Evolutionary conservation across 37 sponge, comb jelly and placozoan species (phyloP), one percentile per base, ranked within the genome.

Genomic region (Halichondria panicea): DNA sequence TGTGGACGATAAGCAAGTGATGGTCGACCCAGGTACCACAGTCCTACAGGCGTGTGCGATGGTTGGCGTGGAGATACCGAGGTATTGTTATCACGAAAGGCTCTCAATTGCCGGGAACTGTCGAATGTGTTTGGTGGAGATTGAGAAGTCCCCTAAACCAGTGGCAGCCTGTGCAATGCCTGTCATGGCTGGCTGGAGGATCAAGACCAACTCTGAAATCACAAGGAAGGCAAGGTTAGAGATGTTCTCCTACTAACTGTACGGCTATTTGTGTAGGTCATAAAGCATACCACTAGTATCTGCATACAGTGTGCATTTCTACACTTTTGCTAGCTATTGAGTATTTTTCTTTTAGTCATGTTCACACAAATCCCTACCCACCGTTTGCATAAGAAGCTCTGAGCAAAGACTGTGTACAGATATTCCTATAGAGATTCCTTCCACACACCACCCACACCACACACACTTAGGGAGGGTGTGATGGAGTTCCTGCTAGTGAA

Each of bases 401-500:
- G n/a, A n/a, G n/a, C n/a, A n/a, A n/a, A n/a, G n/a, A n/a, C n/a
- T n/a, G n/a, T n/a, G n/a, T n/a, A n/a, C n/a, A n/a, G n/a, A n/a
- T n/a, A n/a, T n/a, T n/a, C n/a, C n/a, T n/a, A n/a, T n/a, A n/a
- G n/a, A n/a, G n/a, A n/a, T n/a, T n/a, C n/a, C n/a, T n/a, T n/a
- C n/a, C n/a, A n/a, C n/a, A n/a, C n/a, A n/a, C n/a, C n/a, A n/a
- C n/a, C n/a, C n/a, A n/a, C n/a, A n/a, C n/a, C n/a, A n/a, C n/a
- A n/a, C 32, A 15, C 11, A 2, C 38, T 1, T 65, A 88, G 98
- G 55, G 98, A 97, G 66, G 98, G 98, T 0, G 98, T 97, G 56
- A 97, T 94, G 95, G 98, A 97, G 86, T 97, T 97, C 55, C 88
- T 97, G 18, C 91, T 97, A 27, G 98, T 97, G 35, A 97, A 97